Percentiles rank a stretch among this genome's conserved stretches.
phyloP scores from a whole-genome alignment of 2,888 invertebrate species.

The Erebia epiphron region DNA sequence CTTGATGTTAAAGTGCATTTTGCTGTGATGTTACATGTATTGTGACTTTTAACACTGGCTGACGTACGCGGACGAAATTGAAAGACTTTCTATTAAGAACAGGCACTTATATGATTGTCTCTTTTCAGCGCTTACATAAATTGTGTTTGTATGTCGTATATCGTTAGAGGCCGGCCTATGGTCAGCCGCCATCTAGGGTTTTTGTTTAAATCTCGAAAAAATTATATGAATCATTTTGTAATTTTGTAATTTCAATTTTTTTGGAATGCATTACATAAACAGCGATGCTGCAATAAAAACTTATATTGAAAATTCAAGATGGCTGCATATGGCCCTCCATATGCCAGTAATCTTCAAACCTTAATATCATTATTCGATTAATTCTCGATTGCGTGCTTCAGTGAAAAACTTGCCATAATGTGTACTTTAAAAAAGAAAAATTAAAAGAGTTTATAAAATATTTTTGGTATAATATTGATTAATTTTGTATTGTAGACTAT shows the following conservation, averaged over 20 bases:
- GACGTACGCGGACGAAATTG: not conserved
- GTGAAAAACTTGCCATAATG: constrained; percentile 28
- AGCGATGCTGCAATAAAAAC: no score
- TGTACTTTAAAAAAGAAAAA: constrained; percentile 7
- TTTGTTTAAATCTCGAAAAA: no score
- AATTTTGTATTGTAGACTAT: constrained; percentile 1
- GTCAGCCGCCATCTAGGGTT: no score
- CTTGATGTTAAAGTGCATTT: constrained; percentile 57
- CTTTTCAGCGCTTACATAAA: no score
- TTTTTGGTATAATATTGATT: constrained; percentile 19
- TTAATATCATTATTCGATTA: not conserved
- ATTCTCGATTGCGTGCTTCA: constrained; percentile 6
- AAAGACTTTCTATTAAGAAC: not conserved
- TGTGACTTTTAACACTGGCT: not conserved
- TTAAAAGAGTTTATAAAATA: constrained; percentile 13
- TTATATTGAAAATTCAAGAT: no score
- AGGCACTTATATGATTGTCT: not conserved
- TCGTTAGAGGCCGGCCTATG: no score
- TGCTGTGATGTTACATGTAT: constrained; percentile 45
- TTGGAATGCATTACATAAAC: no score
- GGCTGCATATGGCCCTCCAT: no score
- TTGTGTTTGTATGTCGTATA: not conserved
- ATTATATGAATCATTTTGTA: no score
- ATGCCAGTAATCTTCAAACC: no score
- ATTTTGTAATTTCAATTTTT: no score